These are phyloP conservation scores for Ellobium chinense DNA, from an alignment of 2,888 invertebrate species.

Conservation along the genomic window DNA sequence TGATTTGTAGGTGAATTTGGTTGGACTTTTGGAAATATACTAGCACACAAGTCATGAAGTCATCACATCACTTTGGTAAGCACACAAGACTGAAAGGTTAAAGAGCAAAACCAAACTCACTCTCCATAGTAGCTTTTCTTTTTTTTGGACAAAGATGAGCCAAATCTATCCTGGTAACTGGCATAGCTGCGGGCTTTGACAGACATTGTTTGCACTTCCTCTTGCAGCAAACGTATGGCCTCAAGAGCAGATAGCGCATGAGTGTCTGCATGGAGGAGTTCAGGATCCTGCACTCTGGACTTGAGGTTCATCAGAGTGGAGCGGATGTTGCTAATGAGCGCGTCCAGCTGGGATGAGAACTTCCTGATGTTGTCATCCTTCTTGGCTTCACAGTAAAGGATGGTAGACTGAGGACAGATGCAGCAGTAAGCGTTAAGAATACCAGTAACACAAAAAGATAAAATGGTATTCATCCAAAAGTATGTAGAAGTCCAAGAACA, in stretches of 20 bases:
- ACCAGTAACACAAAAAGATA: no score
- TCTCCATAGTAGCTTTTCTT: conserved; percentile 61
- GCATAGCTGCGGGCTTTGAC: conserved; percentile 76
- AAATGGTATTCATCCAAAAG: no score
- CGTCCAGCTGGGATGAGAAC: conserved; percentile 76
- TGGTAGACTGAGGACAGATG: conserved; percentile 73
- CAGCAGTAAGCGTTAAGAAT: no score
- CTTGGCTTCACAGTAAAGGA: conserved; percentile 78
- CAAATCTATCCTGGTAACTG: conserved; percentile 78
- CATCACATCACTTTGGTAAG: no score
- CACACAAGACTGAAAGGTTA: no score
- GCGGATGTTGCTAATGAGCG: conserved; percentile 72
- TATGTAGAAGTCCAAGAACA: no score
- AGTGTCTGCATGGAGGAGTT: conserved; percentile 74
- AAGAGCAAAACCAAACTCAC: no score
- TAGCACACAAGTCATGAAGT: no score
- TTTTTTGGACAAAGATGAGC: conserved; percentile 72
- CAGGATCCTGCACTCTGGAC: conserved; percentile 74
- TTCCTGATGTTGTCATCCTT: conserved; percentile 79
- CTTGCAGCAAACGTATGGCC: conserved; percentile 71
- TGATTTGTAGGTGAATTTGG: no score
- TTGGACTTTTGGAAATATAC: no score
- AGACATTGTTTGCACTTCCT: conserved; percentile 73
- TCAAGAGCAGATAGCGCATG: conserved; percentile 75
- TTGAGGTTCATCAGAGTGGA: conserved; percentile 74